Evolutionary conservation across 2,797 vertebrate species (phyloP).

Genomic region (Lacerta agilis): DNA sequence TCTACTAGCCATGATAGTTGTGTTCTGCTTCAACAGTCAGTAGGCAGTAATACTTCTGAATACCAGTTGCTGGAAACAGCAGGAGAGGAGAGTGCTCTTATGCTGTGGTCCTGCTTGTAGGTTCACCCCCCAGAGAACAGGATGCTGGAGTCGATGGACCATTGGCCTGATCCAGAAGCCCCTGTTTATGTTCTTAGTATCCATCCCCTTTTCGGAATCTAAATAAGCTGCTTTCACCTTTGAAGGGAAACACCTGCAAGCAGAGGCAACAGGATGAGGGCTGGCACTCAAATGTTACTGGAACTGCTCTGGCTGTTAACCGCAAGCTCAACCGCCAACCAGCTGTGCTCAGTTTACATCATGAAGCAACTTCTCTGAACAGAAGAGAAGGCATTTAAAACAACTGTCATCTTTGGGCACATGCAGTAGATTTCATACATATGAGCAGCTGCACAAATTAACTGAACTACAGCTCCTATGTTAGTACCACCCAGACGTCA

Average conservation of each 20-base stretch:
- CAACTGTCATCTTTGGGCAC: neutral
- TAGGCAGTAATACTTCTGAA: too few relatives aligned
- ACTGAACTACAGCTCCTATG: neutral
- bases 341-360: neutral
- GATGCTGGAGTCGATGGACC: too few relatives aligned
- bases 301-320: neutral
- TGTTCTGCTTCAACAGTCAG: too few relatives aligned
- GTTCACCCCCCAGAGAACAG: neutral
- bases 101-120: too few relatives aligned
- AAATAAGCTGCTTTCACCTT: slow-evolving; percentile 45
- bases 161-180: too few relatives aligned
- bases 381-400: neutral
- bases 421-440: neutral
- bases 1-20: too few relatives aligned
- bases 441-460: neutral
- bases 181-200: slow-evolving; percentile 1
- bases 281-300: slow-evolving; percentile 4
- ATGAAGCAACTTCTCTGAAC: neutral
- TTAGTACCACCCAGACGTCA: neutral
- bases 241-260: slow-evolving; percentile 59
- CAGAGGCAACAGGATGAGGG: slow-evolving; percentile 25
- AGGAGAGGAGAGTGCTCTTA: too few relatives aligned
- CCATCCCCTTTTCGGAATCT: neutral
- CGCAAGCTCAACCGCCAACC: neutral
- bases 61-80: too few relatives aligned